Percentiles rank a stretch among this genome's conserved stretches.
These are phyloP conservation scores for Otus sunia DNA, from an alignment of 2,113 vertebrate species.

Conservation along the genomic window DNA sequence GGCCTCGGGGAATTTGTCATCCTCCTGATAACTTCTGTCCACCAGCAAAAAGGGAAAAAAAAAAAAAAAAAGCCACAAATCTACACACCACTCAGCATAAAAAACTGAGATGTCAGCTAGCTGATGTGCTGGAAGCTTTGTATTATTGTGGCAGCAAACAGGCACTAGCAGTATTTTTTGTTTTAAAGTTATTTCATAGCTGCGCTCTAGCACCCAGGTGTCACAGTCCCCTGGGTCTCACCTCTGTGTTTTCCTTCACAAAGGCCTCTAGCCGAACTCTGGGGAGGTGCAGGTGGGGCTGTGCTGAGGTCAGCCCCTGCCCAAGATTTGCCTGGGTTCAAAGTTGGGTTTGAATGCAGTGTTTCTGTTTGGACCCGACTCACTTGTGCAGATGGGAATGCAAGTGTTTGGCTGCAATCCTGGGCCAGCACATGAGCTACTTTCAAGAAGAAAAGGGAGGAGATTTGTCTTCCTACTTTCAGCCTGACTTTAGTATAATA, in stretches of 20 bases:
- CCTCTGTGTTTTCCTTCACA: not conserved
- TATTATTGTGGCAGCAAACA: not conserved
- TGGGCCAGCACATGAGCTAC: not conserved
- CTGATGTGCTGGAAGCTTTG: not conserved
- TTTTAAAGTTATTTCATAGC: not conserved
- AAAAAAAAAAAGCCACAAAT: not conserved
- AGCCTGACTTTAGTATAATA: not conserved
- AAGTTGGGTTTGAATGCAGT: not conserved
- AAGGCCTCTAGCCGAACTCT: not conserved
- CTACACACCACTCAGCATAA: not conserved
- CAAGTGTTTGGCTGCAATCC: not conserved
- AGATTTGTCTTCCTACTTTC: not conserved
- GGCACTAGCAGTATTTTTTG: not conserved
- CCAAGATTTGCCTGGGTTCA: no score
- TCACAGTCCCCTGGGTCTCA: not conserved
- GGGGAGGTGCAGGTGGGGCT: not conserved
- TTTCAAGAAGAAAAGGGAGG: not conserved
- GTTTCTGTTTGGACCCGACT: not conserved
- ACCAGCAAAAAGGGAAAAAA: not conserved
- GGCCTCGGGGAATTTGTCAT: not conserved
- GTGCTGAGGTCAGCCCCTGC: not conserved
- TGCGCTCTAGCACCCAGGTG: not conserved
- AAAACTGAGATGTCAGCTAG: not conserved
- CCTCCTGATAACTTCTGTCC: not conserved
- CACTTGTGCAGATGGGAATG: rapidly evolving